Evolutionary conservation across 2,888 invertebrate genomes (phyloP).

Genomic region (Mayetiola destructor): DNA sequence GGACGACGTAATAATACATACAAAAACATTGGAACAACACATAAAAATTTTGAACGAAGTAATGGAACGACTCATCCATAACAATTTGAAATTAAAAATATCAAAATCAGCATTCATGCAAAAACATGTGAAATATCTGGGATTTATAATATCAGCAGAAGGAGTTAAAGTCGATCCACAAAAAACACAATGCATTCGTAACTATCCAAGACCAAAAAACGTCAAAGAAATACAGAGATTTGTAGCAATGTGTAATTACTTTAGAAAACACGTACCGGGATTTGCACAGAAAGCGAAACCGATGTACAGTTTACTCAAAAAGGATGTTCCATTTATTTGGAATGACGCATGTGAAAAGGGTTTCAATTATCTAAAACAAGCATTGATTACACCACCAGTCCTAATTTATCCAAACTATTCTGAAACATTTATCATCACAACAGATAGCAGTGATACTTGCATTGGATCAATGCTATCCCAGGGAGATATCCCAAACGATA

Average conservation of each 20-base stretch:
- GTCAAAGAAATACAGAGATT: not conserved
- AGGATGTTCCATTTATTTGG: not conserved
- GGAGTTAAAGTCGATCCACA: not conserved
- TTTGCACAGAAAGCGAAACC: conserved; percentile 1
- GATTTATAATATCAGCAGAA: conserved; percentile 24
- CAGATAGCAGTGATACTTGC: not conserved
- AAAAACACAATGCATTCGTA: not conserved
- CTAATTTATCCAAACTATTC: not conserved
- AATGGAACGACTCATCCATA: conserved; percentile 20
- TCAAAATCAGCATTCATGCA: conserved; percentile 22
- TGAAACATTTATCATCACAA: not conserved
- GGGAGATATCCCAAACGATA: not conserved
- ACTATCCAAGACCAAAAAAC: not conserved
- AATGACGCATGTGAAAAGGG: not conserved
- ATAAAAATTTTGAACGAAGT: conserved; percentile 19
- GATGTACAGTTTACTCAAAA: not conserved
- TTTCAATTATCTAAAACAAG: not conserved
- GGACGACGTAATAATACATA: conserved; percentile 17
- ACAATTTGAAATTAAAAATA: conserved; percentile 22
- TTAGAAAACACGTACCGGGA: not conserved
- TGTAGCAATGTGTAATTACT: not conserved
- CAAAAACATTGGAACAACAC: conserved; percentile 22
- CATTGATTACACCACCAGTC: not conserved
- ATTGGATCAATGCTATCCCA: not conserved
- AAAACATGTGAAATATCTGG: conserved; percentile 20